Conservation (phyloP, 2,113 vertebrate genomes). For the Sapayoa aenigma region DNA sequence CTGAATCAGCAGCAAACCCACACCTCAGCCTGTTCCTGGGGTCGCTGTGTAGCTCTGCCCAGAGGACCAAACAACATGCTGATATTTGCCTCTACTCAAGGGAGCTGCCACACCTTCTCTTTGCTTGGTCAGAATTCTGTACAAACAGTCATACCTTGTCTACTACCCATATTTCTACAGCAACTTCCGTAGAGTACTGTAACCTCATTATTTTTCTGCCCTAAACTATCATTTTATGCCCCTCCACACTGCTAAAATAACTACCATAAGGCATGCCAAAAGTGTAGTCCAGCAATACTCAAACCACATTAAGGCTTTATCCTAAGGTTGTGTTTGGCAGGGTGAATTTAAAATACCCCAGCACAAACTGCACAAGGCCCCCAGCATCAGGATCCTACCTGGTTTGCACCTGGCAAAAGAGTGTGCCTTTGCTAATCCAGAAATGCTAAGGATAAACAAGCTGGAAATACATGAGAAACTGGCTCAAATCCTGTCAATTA, state of each 20-base stretch:
- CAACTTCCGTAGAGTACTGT: neutral
- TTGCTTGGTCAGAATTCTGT: neutral
- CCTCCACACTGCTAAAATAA: neutral
- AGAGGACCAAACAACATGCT: neutral
- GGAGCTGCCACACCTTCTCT: neutral
- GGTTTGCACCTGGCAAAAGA: neutral
- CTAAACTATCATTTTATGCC: slow-evolving; percentile 1
- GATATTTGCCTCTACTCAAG: neutral
- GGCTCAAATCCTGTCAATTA: neutral
- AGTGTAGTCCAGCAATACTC: neutral
- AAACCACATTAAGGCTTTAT: neutral
- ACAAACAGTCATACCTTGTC: neutral
- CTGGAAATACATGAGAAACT: neutral
- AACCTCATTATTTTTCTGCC: slow-evolving; percentile 14
- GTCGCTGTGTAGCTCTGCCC: neutral
- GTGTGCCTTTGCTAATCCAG: neutral
- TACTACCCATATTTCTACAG: neutral
- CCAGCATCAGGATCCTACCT: neutral
- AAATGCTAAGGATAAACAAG: neutral
- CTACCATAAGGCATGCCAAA: neutral
- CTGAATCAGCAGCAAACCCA: slow-evolving; percentile 10
- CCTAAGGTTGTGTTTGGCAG: neutral
- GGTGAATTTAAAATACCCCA: neutral
- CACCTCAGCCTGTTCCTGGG: neutral
- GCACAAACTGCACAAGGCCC: neutral